A percentile compares a stretch with the other conserved stretches of the same genome.
Conservation (phyloP, 2,888 invertebrate species). For the Gerris lacustris region DNA sequence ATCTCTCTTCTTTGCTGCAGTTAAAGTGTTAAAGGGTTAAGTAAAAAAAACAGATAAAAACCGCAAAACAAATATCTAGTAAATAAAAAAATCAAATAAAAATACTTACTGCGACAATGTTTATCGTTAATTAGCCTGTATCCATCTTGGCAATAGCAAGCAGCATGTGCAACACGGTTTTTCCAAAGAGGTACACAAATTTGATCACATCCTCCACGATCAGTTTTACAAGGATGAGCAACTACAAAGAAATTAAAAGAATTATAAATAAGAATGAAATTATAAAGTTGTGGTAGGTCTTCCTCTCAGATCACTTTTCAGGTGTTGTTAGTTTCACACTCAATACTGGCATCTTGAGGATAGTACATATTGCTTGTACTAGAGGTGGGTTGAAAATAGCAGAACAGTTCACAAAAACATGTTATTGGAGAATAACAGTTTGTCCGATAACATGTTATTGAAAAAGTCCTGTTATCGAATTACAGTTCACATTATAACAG, state of each 20-base stretch:
- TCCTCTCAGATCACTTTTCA: neutral
- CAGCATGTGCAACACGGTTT: slow-evolving; percentile 43
- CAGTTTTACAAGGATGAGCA: slow-evolving; percentile 53
- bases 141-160: slow-evolving; percentile 62
- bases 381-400: too few species aligned
- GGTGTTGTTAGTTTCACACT: neutral
- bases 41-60: too few species aligned
- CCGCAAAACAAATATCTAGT: too few species aligned
- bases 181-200: slow-evolving; percentile 58
- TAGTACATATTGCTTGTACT: too few species aligned
- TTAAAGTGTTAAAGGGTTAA: too few species aligned
- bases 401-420: too few species aligned
- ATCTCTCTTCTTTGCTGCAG: too few species aligned
- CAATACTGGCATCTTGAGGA: too few species aligned
- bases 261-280: slow-evolving; percentile 17
- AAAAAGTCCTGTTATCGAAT: too few species aligned
- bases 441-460: too few species aligned
- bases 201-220: slow-evolving; percentile 61
- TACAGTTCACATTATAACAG: too few species aligned
- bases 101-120: slow-evolving; percentile 49
- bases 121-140: slow-evolving; percentile 47
- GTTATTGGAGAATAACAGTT: too few species aligned
- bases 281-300: slow-evolving; percentile 10
- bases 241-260: slow-evolving; percentile 23
- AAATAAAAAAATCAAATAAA: neutral